These are phyloP conservation scores for Lycocerus yunnanus DNA, from an alignment of 2,888 invertebrate species.

Conservation along the genomic window DNA sequence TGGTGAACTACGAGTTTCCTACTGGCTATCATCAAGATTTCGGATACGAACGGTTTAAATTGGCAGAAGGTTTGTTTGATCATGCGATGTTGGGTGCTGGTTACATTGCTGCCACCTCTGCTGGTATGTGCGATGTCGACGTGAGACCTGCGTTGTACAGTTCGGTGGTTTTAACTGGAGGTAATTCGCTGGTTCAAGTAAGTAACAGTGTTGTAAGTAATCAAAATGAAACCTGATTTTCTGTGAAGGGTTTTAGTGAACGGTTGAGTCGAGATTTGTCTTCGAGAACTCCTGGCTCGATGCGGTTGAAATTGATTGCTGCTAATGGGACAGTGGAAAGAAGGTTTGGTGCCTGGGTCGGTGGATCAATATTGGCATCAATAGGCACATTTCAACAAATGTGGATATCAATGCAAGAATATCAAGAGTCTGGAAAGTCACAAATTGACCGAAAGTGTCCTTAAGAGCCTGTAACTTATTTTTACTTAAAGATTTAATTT, in stretches of 20 bases:
- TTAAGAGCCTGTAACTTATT: conserved; percentile 53
- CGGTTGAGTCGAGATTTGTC: conserved; percentile 86
- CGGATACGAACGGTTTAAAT: conserved; percentile 87
- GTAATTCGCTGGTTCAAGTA: conserved; percentile 85
- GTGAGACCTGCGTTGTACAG: conserved; percentile 94
- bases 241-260: conserved; percentile 83
- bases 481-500: conserved; percentile 18
- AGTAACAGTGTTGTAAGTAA: conserved; percentile 10
- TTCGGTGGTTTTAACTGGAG: conserved; percentile 93
- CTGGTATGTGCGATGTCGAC: conserved; percentile 97
- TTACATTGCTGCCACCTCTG: conserved; percentile 82
- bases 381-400: conserved; percentile 99
- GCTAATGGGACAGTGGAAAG: conserved; percentile 90
- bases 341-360: conserved; percentile 97
- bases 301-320: conserved; percentile 91
- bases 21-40: conserved; percentile 98
- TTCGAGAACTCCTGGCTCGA: conserved; percentile 87
- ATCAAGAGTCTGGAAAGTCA: conserved; percentile 95
- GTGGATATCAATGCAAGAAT: conserved; percentile 99
- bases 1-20: conserved; percentile 96
- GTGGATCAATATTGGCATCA: conserved; percentile 96
- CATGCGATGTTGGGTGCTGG: conserved; percentile 91
- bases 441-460: conserved; percentile 97
- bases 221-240: too few species aligned
- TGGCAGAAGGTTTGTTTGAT: conserved; percentile 95